Evolutionary conservation across 2,797 vertebrate species (phyloP), one percentile per base, ranked within the genome.

Genomic region (Aphelocoma californica): DNA sequence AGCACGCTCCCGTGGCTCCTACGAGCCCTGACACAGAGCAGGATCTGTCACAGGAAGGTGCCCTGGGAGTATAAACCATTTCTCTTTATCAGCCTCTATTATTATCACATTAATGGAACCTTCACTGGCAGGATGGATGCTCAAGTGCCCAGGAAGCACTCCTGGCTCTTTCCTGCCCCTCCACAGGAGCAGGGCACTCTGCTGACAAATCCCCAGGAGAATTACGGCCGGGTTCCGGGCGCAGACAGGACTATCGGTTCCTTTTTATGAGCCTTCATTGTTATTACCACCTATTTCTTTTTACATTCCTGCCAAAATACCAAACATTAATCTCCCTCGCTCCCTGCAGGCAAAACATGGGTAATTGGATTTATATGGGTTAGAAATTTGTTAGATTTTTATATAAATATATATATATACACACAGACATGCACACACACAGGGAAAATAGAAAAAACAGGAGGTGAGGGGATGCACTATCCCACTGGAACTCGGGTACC

Each of bases 351-450:
- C 97, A 97, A 98, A 98, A 98, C 97, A 97, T 32, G 84, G 97
- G 97, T 98, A 98, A 98, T 98, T 98, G 98, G 98, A 98, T 98
- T 98, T 98, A 98, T 98, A 98, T 97, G 97, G 98, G 97, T 97
- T 97, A 95, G 97, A 97, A 98, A 98, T 98, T 97, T 97, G 97
- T 98, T 98, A 97, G 97, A 95, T 86, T 54, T 86, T 72, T 81
- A 78, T 74, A 61, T 64, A 72, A 81, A 92, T 73, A 74, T 50
- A 75, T 31, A 71, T 25, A 72, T 17, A 45, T 2, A 75, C 11
- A 58, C 23, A 74, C 9, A 79, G 7, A 42, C 18, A 70, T 23
- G 28, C 47, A 87, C 32, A 82, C 32, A 78, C 40, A 67, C 6
- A 81, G 81, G 86, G 88, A 97, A 97, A 93, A 89, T 70, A 92